Evolutionary conservation across 2,797 vertebrate species (phyloP).

Genomic region (Lepus oiostolus): DNA sequence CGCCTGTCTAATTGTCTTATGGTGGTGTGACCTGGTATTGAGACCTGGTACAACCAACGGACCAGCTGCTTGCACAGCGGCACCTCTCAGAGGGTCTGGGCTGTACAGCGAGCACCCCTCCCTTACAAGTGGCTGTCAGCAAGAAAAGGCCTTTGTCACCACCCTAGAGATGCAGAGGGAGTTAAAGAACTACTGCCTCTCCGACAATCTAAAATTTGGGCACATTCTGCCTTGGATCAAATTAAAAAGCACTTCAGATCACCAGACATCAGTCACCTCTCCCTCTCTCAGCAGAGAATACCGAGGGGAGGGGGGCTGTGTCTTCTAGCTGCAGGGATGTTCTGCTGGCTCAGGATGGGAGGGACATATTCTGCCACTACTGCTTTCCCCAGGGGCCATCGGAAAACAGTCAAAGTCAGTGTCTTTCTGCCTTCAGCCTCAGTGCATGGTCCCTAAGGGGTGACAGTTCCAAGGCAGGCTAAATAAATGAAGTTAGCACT

Average conservation of each 20-base stretch:
- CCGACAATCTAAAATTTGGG: not conserved
- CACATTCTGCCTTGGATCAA: slow-evolving; percentile 36
- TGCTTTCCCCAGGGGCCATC: not conserved
- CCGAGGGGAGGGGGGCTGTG: not conserved
- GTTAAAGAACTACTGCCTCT: not conserved
- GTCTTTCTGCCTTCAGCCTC: not conserved
- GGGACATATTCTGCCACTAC: not conserved
- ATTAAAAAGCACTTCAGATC: slow-evolving; percentile 56
- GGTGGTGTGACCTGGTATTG: not conserved
- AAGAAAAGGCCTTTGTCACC: not conserved
- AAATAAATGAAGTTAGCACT: not conserved
- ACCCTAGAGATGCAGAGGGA: not conserved
- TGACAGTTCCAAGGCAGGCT: not conserved
- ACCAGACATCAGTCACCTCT: slow-evolving; percentile 33
- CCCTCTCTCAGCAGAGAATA: not conserved
- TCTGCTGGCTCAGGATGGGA: not conserved
- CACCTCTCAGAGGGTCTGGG: not conserved
- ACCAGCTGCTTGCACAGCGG: not conserved
- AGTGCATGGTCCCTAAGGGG: not conserved
- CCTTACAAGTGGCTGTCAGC: too few relatives aligned
- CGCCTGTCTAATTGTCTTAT: not conserved
- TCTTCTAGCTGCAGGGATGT: slow-evolving; percentile 60
- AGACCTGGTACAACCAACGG: not conserved
- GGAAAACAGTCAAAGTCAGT: not conserved
- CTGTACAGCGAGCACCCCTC: not conserved